Evolutionary conservation across 2,888 invertebrate genomes (phyloP).

Genomic region (Timema cristinae): DNA sequence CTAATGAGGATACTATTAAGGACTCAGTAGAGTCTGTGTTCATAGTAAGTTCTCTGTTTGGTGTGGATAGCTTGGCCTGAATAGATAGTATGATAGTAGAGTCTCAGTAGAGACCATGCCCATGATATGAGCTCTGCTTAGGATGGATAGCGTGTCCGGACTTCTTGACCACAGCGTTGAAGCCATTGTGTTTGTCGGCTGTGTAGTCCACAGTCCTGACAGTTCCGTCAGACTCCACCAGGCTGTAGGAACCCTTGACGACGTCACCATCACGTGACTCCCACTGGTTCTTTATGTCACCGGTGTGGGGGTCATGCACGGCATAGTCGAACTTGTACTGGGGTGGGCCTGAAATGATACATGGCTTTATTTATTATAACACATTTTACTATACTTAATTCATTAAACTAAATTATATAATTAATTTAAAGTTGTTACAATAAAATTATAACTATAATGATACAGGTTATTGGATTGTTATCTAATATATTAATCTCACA

Average conservation of each 20-base stretch:
- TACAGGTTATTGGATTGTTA: too few species aligned
- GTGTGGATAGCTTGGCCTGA: constrained; percentile 60
- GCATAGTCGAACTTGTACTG: constrained; percentile 22
- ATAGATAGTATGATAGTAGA: too few species aligned
- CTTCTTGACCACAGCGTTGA: constrained; percentile 50
- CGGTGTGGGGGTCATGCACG: constrained; percentile 16
- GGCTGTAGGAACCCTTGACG: constrained; percentile 18
- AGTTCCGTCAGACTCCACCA: constrained; percentile 21
- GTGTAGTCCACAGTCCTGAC: constrained; percentile 54
- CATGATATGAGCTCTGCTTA: constrained; percentile 34
- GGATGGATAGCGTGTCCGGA: constrained; percentile 60
- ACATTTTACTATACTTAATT: too few species aligned
- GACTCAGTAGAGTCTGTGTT: too few species aligned
- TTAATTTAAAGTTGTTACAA: too few species aligned
- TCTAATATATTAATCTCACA: too few species aligned
- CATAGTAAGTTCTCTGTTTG: constrained; percentile 35
- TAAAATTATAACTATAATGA: too few species aligned
- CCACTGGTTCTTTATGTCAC: constrained; percentile 20
- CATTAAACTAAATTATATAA: too few species aligned
- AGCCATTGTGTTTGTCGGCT: constrained; percentile 49
- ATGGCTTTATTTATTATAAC: too few species aligned
- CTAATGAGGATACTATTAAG: too few species aligned
- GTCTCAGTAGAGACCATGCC: too few species aligned
- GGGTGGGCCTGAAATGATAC: constrained; percentile 7
- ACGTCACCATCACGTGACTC: constrained; percentile 21